A percentile compares a stretch with the other conserved stretches of the same genome.
These are phyloP conservation scores for Petrocephalus schoutedeni DNA, from an alignment of 2,797 vertebrate species.

Conservation along the genomic window DNA sequence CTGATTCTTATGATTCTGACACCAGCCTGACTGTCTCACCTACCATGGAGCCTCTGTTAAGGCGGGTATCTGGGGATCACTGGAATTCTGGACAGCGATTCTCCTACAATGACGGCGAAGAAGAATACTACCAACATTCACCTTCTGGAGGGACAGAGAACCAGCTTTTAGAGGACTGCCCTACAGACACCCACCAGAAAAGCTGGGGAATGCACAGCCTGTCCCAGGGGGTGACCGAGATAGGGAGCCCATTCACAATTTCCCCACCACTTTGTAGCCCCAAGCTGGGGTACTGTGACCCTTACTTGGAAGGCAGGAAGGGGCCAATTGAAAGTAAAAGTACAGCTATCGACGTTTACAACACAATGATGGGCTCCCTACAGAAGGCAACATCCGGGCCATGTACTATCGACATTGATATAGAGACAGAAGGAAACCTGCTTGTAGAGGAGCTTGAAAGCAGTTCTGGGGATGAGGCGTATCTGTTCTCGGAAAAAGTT, in stretches of 20 bases:
- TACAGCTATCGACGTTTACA: constrained; percentile 50
- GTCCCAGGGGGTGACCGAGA: constrained; percentile 13
- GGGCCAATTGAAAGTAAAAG: constrained; percentile 40
- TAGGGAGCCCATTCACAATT: constrained; percentile 56
- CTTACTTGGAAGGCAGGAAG: constrained; percentile 58
- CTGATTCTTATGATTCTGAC: constrained; percentile 59
- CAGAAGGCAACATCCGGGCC: constrained; percentile 58
- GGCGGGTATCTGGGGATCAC: constrained; percentile 44
- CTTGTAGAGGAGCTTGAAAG: constrained; percentile 44
- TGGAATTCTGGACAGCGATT: constrained; percentile 46
- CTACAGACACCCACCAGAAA: constrained; percentile 35
- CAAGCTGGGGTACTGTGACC: constrained; percentile 65
- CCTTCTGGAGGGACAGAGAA: constrained; percentile 38
- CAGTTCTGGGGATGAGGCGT: constrained; percentile 39
- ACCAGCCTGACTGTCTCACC: constrained; percentile 66
- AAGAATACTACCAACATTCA: constrained; percentile 46
- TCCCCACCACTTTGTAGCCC: constrained; percentile 65
- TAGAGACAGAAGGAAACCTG: constrained; percentile 62
- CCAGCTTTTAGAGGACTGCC: constrained; percentile 40
- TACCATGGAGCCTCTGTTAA: constrained; percentile 72
- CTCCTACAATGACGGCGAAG: constrained; percentile 42
- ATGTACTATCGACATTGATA: constrained; percentile 62
- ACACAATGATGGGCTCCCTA: constrained; percentile 52
- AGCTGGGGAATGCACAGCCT: constrained; percentile 20
- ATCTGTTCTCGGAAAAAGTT: constrained; percentile 54